Evolutionary conservation across 1,140 invertebrate genomes (phyloP).

Genomic region (Drosophila malerkotliana): DNA sequence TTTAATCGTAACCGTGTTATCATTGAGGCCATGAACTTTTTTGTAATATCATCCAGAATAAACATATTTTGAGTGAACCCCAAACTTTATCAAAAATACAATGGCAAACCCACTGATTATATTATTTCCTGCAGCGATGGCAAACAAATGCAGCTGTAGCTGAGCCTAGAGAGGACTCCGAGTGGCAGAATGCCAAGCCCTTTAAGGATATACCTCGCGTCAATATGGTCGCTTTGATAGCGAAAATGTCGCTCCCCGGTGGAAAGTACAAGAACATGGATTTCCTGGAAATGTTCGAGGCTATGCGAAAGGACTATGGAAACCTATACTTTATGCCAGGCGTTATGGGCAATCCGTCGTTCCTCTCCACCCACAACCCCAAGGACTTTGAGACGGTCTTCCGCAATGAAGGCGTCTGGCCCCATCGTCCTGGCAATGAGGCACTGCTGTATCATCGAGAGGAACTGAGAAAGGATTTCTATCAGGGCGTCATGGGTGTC

Average conservation of each 20-base stretch:
- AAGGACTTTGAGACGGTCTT: slow-evolving; percentile 69
- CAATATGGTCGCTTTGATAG: slow-evolving; percentile 17
- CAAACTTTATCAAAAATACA: background rate
- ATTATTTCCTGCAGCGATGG: slow-evolving; percentile 33
- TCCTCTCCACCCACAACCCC: slow-evolving; percentile 61
- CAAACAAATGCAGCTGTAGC: slow-evolving; percentile 48
- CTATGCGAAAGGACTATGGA: slow-evolving; percentile 49
- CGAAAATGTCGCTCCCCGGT: slow-evolving; percentile 60
- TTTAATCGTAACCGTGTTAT: background rate
- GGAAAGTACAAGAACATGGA: slow-evolving; percentile 68
- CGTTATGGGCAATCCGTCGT: slow-evolving; percentile 49
- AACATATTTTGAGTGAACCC: too few species aligned
- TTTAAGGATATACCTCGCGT: slow-evolving; percentile 41
- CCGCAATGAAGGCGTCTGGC: slow-evolving; percentile 76
- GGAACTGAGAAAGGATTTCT: slow-evolving; percentile 56
- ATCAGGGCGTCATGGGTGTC: slow-evolving; percentile 59
- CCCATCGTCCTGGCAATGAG: slow-evolving; percentile 57
- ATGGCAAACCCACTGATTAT: background rate
- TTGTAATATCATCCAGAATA: background rate
- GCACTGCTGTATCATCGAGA: slow-evolving; percentile 63
- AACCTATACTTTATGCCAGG: slow-evolving; percentile 56
- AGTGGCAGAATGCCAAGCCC: slow-evolving; percentile 54
- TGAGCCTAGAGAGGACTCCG: slow-evolving; percentile 24
- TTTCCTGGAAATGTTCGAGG: slow-evolving; percentile 25
- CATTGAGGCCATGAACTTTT: background rate